Percentiles rank a stretch among this genome's conserved stretches.
These are phyloP conservation scores for Penaeus indicus DNA, from an alignment of 1,140 invertebrate genomes.

Conservation along the genomic window DNA sequence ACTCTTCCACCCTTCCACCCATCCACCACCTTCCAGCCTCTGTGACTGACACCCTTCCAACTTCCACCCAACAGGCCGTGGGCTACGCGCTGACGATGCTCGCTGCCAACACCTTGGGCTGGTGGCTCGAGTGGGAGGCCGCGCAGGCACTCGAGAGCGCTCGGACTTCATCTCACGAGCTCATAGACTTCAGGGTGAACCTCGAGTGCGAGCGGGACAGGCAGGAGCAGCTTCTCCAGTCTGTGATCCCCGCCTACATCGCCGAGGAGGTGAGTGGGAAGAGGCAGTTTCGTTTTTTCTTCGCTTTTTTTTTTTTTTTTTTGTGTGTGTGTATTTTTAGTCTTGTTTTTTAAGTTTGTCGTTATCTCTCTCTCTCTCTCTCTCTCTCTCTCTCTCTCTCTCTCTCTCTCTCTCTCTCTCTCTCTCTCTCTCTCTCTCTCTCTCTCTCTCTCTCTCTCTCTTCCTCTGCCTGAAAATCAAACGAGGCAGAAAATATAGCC, in stretches of 20 bases:
- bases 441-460: neutral
- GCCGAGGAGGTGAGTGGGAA: conserved; percentile 82
- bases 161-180: conserved; percentile 88
- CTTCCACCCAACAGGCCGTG: conserved; percentile 75
- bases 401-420: too few relatives aligned
- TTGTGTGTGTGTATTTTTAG: too few relatives aligned
- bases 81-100: conserved; percentile 83
- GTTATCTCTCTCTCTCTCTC: too few relatives aligned
- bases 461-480: neutral
- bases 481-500: too few relatives aligned
- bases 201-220: conserved; percentile 92
- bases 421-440: too few relatives aligned
- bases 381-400: too few relatives aligned
- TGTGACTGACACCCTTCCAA: too few relatives aligned
- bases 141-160: conserved; percentile 86
- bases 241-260: conserved; percentile 93
- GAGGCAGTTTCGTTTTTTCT: neutral
- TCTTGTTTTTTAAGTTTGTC: too few relatives aligned
- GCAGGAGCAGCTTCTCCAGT: conserved; percentile 90
- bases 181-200: conserved; percentile 92
- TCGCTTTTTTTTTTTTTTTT: neutral
- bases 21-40: too few relatives aligned
- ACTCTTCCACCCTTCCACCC: too few relatives aligned
- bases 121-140: conserved; percentile 89
- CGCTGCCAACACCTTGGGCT: conserved; percentile 82